Evolutionary conservation across 2,113 vertebrate species (phyloP), one percentile per base, ranked within the genome.

Genomic region (Furnarius figulus): DNA sequence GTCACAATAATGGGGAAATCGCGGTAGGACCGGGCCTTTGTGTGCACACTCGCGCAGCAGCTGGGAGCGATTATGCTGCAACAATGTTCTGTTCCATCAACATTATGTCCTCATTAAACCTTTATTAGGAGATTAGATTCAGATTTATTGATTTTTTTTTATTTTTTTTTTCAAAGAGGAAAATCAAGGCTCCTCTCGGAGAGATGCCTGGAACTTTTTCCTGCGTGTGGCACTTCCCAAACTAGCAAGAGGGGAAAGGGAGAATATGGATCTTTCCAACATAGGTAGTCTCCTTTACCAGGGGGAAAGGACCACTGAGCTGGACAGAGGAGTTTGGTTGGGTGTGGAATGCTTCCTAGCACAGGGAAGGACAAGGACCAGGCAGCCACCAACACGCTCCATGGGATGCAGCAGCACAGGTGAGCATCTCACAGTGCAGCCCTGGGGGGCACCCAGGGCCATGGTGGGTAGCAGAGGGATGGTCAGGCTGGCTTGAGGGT

Each of bases 61-160:
- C 97, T 97, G 97, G 97, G 95, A 81, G 90, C 71, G 94, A 97
- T 98, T 97, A 97, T 84, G 90, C 85, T 40, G 93, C 91, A 97
- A 97, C 93, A 95, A 96, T 97, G 86, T 97, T 97, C 97, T 94
- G 96, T 97, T 98, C 97, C 97, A 96, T 95, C 90, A 81, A 92
- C 97, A 98, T 98, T 98, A 98, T 98, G 97, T 97, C 97, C 98
- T 98, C 95, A 96, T 98, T 98, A 98, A 98, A 98, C 98, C 98
- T 98, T 98, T 98, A 98, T 98, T 98, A 98, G 98, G 98, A 98
- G 98, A 98, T 98, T 98, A 98, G 97, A 98, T 98, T 97, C 98
- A 98, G 97, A 98, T 96, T 97, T 98, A 98, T 98, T 98, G 97
- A 98, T 98, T 97, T 93, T 53, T 87, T 89, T 85, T 44, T 46